Conservation (phyloP, 1,140 invertebrate species). For the Harpegnathos saltator region DNA sequence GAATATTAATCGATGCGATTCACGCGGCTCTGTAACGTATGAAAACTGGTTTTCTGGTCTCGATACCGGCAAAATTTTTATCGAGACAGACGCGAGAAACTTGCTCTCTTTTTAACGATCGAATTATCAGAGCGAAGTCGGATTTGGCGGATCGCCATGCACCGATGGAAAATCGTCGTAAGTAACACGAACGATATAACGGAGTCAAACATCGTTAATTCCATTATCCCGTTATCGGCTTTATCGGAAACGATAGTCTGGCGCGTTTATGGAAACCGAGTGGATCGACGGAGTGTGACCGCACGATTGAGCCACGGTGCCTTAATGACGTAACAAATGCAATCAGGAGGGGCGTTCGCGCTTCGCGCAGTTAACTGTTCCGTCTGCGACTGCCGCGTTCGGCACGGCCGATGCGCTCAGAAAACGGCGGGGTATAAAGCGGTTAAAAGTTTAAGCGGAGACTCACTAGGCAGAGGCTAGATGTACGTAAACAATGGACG, state of each 20-base stretch:
- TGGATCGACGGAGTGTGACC: constrained; percentile 15
- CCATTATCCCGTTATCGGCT: constrained; percentile 44
- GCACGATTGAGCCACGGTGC: constrained; percentile 20
- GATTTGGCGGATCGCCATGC: constrained; percentile 40
- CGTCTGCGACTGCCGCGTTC: background rate
- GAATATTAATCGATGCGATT: background rate
- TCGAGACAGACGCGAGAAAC: background rate
- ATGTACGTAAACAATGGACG: constrained; percentile 12
- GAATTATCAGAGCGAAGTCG: constrained; percentile 21
- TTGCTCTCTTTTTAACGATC: background rate
- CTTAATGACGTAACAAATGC: constrained; percentile 45
- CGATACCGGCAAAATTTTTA: background rate
- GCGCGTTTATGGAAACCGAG: constrained; percentile 44
- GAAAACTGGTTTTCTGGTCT: constrained; percentile 9
- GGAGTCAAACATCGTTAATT: constrained; percentile 53
- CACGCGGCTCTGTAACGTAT: background rate
- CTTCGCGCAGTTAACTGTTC: background rate
- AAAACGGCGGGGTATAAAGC: background rate
- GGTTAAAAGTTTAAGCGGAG: background rate
- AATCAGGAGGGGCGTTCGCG: constrained; percentile 1
- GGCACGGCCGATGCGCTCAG: background rate
- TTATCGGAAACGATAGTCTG: constrained; percentile 50
- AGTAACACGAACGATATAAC: constrained; percentile 47
- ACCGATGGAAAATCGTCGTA: constrained; percentile 33
- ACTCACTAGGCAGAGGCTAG: too few species aligned